Percentiles rank a stretch among this genome's conserved stretches.
Conservation (phyloP, 2,797 vertebrate species). For the Lerista edwardsae region DNA sequence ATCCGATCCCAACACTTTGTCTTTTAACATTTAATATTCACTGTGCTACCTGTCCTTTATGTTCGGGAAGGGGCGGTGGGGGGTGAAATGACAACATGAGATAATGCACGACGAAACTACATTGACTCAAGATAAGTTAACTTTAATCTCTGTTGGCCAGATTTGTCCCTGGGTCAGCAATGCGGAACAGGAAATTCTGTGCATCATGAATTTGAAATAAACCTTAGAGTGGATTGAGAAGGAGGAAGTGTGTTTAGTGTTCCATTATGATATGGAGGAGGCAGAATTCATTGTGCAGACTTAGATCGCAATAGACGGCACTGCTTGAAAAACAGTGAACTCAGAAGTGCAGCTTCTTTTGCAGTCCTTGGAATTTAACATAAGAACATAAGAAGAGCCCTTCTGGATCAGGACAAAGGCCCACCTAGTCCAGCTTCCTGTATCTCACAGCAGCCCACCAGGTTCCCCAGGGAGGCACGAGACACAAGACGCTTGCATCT, state of each 20-base stretch:
- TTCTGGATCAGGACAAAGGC: too few relatives aligned
- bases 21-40: not conserved
- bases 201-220: not conserved
- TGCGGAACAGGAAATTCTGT: not conserved
- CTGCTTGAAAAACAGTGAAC: not conserved
- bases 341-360: not conserved
- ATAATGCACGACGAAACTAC: not conserved
- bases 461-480: too few relatives aligned
- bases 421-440: too few relatives aligned
- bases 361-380: not conserved
- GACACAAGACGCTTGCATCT: too few relatives aligned
- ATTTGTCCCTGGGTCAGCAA: not conserved
- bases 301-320: not conserved
- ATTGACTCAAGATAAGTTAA: not conserved
- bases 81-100: not conserved
- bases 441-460: too few relatives aligned
- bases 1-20: not conserved
- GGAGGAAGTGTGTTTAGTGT: not conserved
- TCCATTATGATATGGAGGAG: not conserved
- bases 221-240: not conserved
- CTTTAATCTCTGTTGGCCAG: not conserved
- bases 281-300: not conserved
- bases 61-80: not conserved
- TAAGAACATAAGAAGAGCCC: too few relatives aligned
- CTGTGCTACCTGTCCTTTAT: not conserved